Conservation (phyloP, 1,140 invertebrate species). For the Plectrocnemia conspersa region DNA sequence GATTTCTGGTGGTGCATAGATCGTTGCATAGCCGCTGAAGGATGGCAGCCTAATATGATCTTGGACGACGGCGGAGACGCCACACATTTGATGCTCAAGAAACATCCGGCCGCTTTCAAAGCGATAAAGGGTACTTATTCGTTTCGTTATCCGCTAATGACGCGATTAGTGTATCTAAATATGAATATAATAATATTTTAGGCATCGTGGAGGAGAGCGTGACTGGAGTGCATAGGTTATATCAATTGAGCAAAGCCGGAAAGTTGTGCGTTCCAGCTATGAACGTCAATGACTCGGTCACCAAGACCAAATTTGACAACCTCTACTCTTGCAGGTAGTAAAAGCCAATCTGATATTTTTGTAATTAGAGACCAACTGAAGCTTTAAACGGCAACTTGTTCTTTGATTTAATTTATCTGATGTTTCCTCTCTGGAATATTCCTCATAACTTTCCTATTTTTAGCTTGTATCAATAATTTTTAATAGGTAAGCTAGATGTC, state of each 20-base stretch:
- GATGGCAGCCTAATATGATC: conserved; percentile 99
- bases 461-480: too few species aligned
- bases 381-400: too few species aligned
- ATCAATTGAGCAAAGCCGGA: conserved; percentile 91
- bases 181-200: conserved; percentile 39
- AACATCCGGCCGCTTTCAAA: conserved; percentile 92
- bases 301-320: conserved; percentile 99
- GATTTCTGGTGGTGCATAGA: conserved; percentile 99
- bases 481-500: too few species aligned
- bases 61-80: conserved; percentile 96
- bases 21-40: conserved; percentile 83
- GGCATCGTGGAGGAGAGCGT: conserved; percentile 98
- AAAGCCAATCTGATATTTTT: not conserved
- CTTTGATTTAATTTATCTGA: too few species aligned
- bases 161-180: conserved; percentile 50
- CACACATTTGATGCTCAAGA: conserved; percentile 95
- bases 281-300: conserved; percentile 98
- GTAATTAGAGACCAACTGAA: too few species aligned
- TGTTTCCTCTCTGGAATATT: too few species aligned
- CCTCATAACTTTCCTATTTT: too few species aligned
- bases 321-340: conserved; percentile 87
- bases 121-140: conserved; percentile 92
- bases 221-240: conserved; percentile 93
- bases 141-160: too few species aligned
- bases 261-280: conserved; percentile 96